These are phyloP conservation scores for Astyanax mexicanus DNA, from an alignment of 2,797 vertebrate species.

Conservation along the genomic window DNA sequence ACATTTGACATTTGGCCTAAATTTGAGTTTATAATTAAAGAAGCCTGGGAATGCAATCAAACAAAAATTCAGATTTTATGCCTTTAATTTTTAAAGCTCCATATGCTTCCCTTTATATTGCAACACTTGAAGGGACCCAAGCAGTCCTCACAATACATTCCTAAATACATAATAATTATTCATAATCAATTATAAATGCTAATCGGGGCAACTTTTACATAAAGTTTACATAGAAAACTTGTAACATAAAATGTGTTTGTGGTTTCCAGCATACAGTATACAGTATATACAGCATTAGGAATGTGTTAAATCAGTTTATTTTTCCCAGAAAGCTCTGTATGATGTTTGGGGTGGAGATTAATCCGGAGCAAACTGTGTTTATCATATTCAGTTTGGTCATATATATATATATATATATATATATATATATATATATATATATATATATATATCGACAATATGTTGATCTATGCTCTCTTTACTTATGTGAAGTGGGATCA, in stretches of 20 bases:
- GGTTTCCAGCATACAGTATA: too few species aligned
- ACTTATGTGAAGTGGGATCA: constrained; percentile 41
- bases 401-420: constrained; percentile 47
- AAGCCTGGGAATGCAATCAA: too few species aligned
- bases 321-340: not conserved
- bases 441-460: constrained; percentile 49
- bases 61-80: too few species aligned
- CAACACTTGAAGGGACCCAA: constrained; percentile 49
- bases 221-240: not conserved
- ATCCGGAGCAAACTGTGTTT: constrained; percentile 50
- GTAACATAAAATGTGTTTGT: too few species aligned
- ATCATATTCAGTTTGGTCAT: constrained; percentile 39
- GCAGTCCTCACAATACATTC: constrained; percentile 33
- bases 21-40: too few species aligned
- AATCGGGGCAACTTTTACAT: not conserved
- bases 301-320: not conserved
- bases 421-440: constrained; percentile 47
- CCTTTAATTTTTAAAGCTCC: too few species aligned
- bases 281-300: constrained; percentile 18
- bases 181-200: constrained; percentile 1
- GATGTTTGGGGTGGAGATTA: constrained; percentile 15
- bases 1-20: too few species aligned
- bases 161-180: not conserved
- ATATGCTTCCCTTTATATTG: constrained; percentile 43
- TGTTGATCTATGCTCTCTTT: too few species aligned